Conservation (phyloP, 1,140 invertebrate genomes). For the Sitophilus oryzae region DNA sequence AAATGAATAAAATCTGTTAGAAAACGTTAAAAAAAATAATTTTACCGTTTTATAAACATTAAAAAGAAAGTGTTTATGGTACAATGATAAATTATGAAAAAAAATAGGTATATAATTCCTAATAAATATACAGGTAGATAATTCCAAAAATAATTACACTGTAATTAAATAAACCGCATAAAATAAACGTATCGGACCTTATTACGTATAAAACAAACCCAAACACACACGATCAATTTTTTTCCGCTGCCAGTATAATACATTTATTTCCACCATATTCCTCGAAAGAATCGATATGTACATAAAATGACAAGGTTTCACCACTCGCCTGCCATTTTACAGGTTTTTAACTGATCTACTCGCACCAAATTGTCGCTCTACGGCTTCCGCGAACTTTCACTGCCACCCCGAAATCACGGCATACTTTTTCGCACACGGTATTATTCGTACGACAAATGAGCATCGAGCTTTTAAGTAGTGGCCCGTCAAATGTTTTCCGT, state of each 20-base stretch:
- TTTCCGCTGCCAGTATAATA: conserved; percentile 1
- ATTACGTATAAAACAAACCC: background rate
- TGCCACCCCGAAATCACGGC: background rate
- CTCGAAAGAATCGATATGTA: conserved; percentile 17
- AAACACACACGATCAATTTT: conserved; percentile 18
- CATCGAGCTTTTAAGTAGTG: background rate
- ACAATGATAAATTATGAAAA: too few species aligned
- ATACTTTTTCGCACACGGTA: conserved; percentile 11
- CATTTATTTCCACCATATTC: conserved; percentile 19
- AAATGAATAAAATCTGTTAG: too few species aligned
- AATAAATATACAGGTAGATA: too few species aligned
- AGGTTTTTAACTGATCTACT: background rate
- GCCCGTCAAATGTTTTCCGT: conserved; percentile 5
- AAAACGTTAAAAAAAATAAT: too few species aligned
- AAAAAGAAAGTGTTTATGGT: too few species aligned
- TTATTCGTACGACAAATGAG: background rate
- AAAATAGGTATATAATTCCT: too few species aligned
- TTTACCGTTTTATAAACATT: too few species aligned
- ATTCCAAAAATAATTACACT: too few species aligned
- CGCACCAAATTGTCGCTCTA: background rate
- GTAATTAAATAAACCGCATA: too few species aligned
- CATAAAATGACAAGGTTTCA: background rate
- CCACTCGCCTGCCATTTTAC: background rate
- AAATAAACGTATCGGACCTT: background rate
- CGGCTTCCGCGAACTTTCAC: background rate